Evolutionary conservation across 2,113 vertebrate genomes (phyloP), one percentile per base, ranked within the genome.

Genomic region (Marcusenius ussheri): DNA sequence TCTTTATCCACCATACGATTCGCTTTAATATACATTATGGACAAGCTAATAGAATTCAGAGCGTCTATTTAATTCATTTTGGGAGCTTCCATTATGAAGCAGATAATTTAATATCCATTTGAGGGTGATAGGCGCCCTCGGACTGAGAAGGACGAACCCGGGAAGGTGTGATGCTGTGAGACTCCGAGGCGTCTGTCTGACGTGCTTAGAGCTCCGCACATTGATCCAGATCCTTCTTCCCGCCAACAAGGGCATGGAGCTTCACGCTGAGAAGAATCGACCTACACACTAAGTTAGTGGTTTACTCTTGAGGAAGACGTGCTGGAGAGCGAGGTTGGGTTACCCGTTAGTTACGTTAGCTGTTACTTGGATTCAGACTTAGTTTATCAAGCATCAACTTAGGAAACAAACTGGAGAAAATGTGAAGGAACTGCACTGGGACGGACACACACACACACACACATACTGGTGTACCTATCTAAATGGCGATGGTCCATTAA

Each of bases 11-110:
- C n/a, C 85, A 39, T 87, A 89, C 46, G 70, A 88, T 87, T 77
- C 42, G 50, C 88, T 91, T 91, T 89, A 87, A 89, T 89, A 89
- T 91, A 88, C 50, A 89, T 89, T 91, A 91, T 89, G 89, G 84
- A 91, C 80, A 89, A 89, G 70, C 85, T 62, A 83, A 77, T 85
- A 89, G 88, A 89, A 88, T 89, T 89, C 39, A 77, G 42, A 87
- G 87, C 56, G 27, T 89, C 70, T 91, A 49, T 88, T 87, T 77
- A 89, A 89, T 89, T 87, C 89, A 83, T 89, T 89, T 47, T 58
- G 49, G 50, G 66, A 56, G 88, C 46, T 74, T 91, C 58, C 77
- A 89, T 91, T 91, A 91, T 86, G 66, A 47, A 89, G 83, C 9
- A 4, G 35, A 74, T 89, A 77, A 77, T 87, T 91, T 91, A 89